Conservation (phyloP, 2,888 invertebrate genomes). For the Himalopsyche tibetana region DNA sequence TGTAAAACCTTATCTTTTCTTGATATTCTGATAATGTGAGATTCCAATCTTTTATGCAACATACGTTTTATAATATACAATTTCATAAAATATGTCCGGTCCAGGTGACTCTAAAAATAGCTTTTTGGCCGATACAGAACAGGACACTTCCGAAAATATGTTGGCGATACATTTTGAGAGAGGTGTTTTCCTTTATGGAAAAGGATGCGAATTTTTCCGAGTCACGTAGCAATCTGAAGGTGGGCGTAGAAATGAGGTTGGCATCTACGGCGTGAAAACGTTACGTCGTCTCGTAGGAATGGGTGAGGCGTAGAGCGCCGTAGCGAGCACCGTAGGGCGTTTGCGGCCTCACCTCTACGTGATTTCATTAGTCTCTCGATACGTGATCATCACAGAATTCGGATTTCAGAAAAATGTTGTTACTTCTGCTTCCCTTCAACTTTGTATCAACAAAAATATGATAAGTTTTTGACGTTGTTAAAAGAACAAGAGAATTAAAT, state of each 20-base stretch:
- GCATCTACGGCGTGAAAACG: conserved; percentile 15
- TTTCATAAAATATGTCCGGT: too few species aligned
- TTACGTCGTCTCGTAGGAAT: conserved; percentile 23
- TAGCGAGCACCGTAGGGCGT: conserved; percentile 21
- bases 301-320: conserved; percentile 1
- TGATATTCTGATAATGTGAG: too few species aligned
- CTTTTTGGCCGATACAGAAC: too few species aligned
- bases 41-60: too few species aligned
- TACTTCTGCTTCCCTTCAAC: not conserved
- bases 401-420: not conserved
- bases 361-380: conserved; percentile 56
- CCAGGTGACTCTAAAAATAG: too few species aligned
- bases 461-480: not conserved
- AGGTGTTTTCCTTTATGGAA: conserved; percentile 15
- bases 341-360: conserved; percentile 50
- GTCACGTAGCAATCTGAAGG: conserved; percentile 29
- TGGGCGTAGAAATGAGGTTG: conserved; percentile 19
- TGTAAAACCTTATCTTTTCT: too few species aligned
- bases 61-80: too few species aligned
- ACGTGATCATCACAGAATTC: conserved; percentile 48
- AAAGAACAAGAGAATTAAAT: not conserved
- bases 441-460: not conserved
- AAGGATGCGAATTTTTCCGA: conserved; percentile 11
- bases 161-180: conserved; percentile 17
- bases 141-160: not conserved